Evolutionary conservation across 2,888 invertebrate species (phyloP).

Genomic region (Limenitis arthemis): DNA sequence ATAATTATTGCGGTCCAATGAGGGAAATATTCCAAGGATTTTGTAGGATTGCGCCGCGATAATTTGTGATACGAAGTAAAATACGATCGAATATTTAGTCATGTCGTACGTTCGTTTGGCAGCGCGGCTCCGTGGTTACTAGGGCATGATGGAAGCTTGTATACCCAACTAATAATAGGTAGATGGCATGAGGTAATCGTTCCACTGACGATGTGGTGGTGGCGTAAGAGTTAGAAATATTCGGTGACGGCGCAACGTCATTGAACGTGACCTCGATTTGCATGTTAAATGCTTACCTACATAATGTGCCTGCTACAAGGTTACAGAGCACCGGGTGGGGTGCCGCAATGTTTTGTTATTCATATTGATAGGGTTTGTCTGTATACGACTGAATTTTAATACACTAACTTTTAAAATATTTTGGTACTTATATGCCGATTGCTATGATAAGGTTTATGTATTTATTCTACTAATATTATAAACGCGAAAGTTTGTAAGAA

Average conservation of each 20-base stretch:
- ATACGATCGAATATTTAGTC: slow-evolving; percentile 42
- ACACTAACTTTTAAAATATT: too few species aligned
- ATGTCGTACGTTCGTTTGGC: slow-evolving; percentile 51
- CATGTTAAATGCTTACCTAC: slow-evolving; percentile 33
- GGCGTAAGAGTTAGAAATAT: slow-evolving; percentile 64
- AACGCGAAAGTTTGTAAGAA: too few species aligned
- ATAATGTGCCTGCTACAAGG: neutral
- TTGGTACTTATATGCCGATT: too few species aligned
- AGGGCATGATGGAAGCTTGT: slow-evolving; percentile 52
- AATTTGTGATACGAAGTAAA: slow-evolving; percentile 44
- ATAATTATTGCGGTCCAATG: slow-evolving; percentile 65
- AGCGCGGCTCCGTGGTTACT: slow-evolving; percentile 53
- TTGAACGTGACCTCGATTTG: slow-evolving; percentile 57
- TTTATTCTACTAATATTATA: too few species aligned
- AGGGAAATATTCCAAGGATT: slow-evolving; percentile 70
- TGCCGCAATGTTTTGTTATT: neutral
- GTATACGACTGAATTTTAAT: neutral
- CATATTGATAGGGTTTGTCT: slow-evolving; percentile 4
- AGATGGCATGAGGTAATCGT: slow-evolving; percentile 63
- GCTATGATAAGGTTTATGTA: too few species aligned
- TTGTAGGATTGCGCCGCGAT: slow-evolving; percentile 49
- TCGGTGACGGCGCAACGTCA: slow-evolving; percentile 45
- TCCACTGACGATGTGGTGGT: slow-evolving; percentile 47
- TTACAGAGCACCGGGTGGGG: neutral
- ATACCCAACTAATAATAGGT: slow-evolving; percentile 66